phyloP scores from a whole-genome alignment of 2,797 vertebrate genomes.

The Enoplosus armatus region DNA sequence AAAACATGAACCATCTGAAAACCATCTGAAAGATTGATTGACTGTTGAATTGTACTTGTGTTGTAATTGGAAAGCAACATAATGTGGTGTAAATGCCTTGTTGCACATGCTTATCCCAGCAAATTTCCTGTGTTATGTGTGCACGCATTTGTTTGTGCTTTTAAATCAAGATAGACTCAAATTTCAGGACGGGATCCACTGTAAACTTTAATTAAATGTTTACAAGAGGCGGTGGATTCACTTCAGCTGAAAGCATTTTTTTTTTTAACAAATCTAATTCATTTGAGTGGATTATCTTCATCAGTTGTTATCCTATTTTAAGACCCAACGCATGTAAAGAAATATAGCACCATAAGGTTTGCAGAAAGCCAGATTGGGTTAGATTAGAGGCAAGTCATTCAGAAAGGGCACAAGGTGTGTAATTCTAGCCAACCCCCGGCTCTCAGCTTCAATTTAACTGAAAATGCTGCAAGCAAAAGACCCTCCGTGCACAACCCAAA shows the following conservation, averaged over 20 bases:
- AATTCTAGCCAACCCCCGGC: constrained; percentile 72
- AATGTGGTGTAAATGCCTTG: constrained; percentile 66
- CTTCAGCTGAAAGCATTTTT: constrained; percentile 63
- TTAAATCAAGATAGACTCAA: constrained; percentile 63
- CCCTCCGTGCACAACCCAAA: constrained; percentile 64
- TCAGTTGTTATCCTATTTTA: constrained; percentile 79
- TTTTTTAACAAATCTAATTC: constrained; percentile 76
- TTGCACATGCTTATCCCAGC: constrained; percentile 60
- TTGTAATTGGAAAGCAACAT: constrained; percentile 48
- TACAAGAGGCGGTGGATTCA: constrained; percentile 57
- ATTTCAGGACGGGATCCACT: constrained; percentile 54
- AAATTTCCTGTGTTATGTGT: constrained; percentile 69
- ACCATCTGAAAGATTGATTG: constrained; percentile 9
- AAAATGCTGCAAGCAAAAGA: constrained; percentile 69
- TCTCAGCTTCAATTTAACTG: constrained; percentile 79
- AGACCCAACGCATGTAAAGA: constrained; percentile 81
- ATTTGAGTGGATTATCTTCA: constrained; percentile 82
- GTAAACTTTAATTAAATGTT: constrained; percentile 77
- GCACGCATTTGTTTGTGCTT: constrained; percentile 53
- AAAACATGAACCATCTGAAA: constrained; percentile 23
- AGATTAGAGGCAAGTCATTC: constrained; percentile 82
- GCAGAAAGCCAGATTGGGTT: constrained; percentile 87
- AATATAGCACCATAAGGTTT: constrained; percentile 82
- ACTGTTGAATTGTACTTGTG: constrained; percentile 35
- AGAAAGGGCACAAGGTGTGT: constrained; percentile 79